Evolutionary conservation across 2,888 invertebrate genomes (phyloP).

Genomic region (Mesopsocus fuscifrons): DNA sequence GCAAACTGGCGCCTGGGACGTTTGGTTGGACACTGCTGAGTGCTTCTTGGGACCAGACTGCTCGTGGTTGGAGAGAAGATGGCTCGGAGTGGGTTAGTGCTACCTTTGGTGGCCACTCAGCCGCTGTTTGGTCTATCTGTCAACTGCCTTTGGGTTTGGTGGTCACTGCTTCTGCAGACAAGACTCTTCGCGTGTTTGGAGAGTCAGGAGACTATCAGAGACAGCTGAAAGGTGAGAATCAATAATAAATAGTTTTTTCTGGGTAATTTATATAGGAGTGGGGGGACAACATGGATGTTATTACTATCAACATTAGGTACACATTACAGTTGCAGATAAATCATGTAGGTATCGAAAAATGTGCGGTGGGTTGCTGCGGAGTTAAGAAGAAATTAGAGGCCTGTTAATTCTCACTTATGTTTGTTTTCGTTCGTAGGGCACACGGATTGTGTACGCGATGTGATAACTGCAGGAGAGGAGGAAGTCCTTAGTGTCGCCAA

Average conservation of each 20-base stretch:
- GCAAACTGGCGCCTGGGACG: constrained; percentile 28
- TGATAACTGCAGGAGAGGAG: constrained; percentile 47
- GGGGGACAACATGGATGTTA: too few relatives aligned
- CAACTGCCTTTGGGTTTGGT: constrained; percentile 36
- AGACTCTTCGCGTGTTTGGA: constrained; percentile 27
- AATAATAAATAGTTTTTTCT: constrained; percentile 10
- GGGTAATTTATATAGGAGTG: too few relatives aligned
- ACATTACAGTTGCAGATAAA: too few relatives aligned
- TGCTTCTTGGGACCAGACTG: constrained; percentile 87
- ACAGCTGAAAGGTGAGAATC: too few relatives aligned
- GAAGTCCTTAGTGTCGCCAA: constrained; percentile 82
- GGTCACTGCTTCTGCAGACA: constrained; percentile 86
- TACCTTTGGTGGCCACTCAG: constrained; percentile 48
- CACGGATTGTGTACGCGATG: constrained; percentile 74
- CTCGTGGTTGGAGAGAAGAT: constrained; percentile 57
- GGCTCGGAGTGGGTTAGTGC: constrained; percentile 26
- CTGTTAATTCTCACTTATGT: too few relatives aligned
- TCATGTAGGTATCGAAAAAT: too few relatives aligned
- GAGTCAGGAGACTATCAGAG: too few relatives aligned
- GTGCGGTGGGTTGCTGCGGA: too few relatives aligned
- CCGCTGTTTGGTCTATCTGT: constrained; percentile 69
- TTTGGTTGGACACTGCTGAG: constrained; percentile 43
- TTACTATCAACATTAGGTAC: too few relatives aligned
- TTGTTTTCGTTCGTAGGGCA: constrained; percentile 63
- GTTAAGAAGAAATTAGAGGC: too few relatives aligned